Conservation (phyloP, 2,888 invertebrate genomes). For the Himalopsyche anomala region DNA sequence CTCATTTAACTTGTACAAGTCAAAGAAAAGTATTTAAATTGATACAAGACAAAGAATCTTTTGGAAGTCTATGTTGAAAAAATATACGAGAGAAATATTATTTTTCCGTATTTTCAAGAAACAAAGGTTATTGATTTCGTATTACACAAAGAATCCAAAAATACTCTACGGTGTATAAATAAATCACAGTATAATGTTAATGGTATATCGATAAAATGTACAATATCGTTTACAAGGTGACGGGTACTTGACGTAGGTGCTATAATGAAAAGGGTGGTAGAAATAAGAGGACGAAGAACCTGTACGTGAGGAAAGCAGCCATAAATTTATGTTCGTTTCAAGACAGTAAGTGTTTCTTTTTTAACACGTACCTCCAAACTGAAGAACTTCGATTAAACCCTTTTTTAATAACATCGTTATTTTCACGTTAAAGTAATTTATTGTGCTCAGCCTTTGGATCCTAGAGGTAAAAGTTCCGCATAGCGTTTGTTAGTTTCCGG, state of each 20-base stretch:
- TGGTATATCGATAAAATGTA: conserved; percentile 31
- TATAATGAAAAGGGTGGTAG: conserved; percentile 14
- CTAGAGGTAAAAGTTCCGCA: too few relatives aligned
- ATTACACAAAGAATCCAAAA: conserved; percentile 25
- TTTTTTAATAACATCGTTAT: too few relatives aligned
- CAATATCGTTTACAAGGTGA: conserved; percentile 27
- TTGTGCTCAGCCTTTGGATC: too few relatives aligned
- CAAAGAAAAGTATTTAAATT: neutral
- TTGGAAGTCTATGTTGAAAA: neutral
- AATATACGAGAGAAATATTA: too few relatives aligned
- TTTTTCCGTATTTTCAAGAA: neutral
- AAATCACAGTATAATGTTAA: conserved; percentile 17
- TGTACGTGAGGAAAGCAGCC: conserved; percentile 11
- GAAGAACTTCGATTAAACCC: neutral
- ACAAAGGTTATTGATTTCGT: conserved; percentile 16
- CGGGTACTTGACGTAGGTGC: conserved; percentile 31
- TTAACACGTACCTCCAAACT: neutral
- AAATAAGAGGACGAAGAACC: neutral
- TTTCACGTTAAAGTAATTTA: too few relatives aligned
- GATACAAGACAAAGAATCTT: conserved; percentile 10
- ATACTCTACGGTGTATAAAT: conserved; percentile 1
- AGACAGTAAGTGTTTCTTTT: conserved; percentile 23
- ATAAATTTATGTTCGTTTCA: conserved; percentile 6
- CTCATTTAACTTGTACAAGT: conserved; percentile 54
- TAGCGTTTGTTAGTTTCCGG: too few relatives aligned